Percentiles rank a stretch among this genome's conserved stretches.
Evolutionary conservation across 1,140 invertebrate species (phyloP).

Genomic region (Odontomachus brunneus): DNA sequence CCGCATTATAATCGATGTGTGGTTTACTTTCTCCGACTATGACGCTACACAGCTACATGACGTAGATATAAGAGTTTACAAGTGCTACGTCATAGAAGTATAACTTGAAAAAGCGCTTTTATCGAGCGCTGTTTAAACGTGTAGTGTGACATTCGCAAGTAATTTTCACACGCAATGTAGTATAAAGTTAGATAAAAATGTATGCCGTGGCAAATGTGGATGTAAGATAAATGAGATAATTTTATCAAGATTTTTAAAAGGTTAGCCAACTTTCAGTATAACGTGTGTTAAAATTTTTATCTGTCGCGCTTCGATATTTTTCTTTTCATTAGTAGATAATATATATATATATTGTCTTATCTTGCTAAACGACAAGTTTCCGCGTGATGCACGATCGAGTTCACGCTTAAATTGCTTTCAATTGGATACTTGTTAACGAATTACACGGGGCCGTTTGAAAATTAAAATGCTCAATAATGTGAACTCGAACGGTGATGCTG

Average conservation of each 20-base stretch:
- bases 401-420: slow-evolving; percentile 40
- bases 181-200: too few relatives aligned
- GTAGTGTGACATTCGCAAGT: background rate
- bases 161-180: too few relatives aligned
- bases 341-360: background rate
- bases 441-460: slow-evolving; percentile 9
- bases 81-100: slow-evolving; percentile 31
- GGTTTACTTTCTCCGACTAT: slow-evolving; percentile 47
- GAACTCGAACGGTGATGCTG: slow-evolving; percentile 46
- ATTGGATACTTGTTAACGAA: slow-evolving; percentile 38
- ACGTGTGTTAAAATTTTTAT: too few relatives aligned
- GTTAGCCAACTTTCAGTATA: too few relatives aligned
- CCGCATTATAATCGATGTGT: slow-evolving; percentile 31
- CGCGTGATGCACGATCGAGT: slow-evolving; percentile 18
- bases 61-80: slow-evolving; percentile 22
- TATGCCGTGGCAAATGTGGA: too few relatives aligned
- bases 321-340: background rate
- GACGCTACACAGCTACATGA: slow-evolving; percentile 31
- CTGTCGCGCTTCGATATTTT: background rate
- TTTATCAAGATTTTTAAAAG: too few relatives aligned
- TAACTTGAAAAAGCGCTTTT: slow-evolving; percentile 26
- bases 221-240: too few relatives aligned
- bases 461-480: slow-evolving; percentile 24
- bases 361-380: background rate
- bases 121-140: slow-evolving; percentile 3